A percentile compares a stretch with the other conserved stretches of the same genome.
Evolutionary conservation across 2,797 vertebrate genomes (phyloP).

Genomic region (Dryobates pubescens): DNA sequence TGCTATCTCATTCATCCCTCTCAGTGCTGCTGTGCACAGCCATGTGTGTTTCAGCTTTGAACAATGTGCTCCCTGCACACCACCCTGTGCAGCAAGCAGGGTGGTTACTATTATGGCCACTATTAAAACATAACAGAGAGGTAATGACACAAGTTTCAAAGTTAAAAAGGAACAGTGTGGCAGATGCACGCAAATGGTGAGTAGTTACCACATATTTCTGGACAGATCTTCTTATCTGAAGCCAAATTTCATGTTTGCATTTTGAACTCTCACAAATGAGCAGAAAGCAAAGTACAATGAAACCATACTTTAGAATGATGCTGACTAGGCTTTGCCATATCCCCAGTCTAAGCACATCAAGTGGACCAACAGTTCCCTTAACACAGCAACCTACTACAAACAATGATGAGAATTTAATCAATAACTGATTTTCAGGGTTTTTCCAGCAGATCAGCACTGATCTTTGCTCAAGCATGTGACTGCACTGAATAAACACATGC

Average conservation of each 20-base stretch:
- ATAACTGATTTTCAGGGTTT: neutral
- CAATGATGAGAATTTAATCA: slow-evolving; percentile 4
- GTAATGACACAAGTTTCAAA: neutral
- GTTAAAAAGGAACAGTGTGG: neutral
- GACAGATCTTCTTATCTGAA: slow-evolving; percentile 11
- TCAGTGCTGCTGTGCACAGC: neutral
- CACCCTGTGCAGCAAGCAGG: neutral
- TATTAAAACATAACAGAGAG: slow-evolving; percentile 24
- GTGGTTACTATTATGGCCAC: neutral
- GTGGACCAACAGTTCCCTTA: neutral
- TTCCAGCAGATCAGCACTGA: neutral
- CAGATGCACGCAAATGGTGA: neutral
- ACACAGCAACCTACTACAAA: neutral
- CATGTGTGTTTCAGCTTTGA: no score
- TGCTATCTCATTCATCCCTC: neutral
- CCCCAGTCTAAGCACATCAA: accelerated
- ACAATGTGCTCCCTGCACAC: neutral
- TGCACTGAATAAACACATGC: neutral
- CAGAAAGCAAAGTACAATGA: neutral
- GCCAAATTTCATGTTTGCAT: neutral
- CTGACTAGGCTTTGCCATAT: neutral
- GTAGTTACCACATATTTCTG: neutral
- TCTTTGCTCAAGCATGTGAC: slow-evolving; percentile 40
- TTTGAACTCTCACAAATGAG: neutral
- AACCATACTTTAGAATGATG: neutral